Percentiles rank a stretch among this genome's conserved stretches.
phyloP scores from a whole-genome alignment of 2,113 vertebrate genomes.

The Xenopus tropicalis region DNA sequence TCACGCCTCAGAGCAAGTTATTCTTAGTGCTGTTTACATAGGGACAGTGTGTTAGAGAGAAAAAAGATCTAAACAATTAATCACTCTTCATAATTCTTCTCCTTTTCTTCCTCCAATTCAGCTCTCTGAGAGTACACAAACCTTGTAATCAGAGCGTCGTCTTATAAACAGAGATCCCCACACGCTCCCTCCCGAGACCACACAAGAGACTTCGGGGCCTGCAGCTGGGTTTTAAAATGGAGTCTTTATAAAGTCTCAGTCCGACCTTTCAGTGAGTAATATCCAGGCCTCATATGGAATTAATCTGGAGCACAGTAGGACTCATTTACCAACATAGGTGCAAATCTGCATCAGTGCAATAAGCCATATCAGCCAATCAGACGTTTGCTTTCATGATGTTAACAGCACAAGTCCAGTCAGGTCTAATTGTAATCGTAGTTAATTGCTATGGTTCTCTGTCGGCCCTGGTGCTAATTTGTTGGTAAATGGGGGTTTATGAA shows the following conservation, averaged over 20 bases:
- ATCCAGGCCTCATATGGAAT: background rate
- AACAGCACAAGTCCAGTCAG: too few relatives aligned
- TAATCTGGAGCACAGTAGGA: background rate
- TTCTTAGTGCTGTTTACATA: constrained; percentile 40
- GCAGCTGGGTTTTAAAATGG: background rate
- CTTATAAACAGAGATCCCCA: constrained; percentile 39
- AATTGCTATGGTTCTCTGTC: too few relatives aligned
- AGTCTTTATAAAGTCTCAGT: constrained; percentile 10
- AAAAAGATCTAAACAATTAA: constrained; percentile 42
- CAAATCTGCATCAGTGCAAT: too few relatives aligned
- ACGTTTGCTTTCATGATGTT: too few relatives aligned
- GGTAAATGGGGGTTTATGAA: too few relatives aligned
- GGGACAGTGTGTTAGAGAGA: constrained; percentile 36
- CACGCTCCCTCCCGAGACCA: constrained; percentile 26
- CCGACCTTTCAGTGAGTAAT: background rate
- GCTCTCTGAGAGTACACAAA: constrained; percentile 37
- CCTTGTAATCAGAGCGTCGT: constrained; percentile 31
- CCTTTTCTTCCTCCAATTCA: constrained; percentile 16
- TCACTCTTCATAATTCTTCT: constrained; percentile 35
- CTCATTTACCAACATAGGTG: too few relatives aligned
- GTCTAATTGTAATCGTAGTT: too few relatives aligned
- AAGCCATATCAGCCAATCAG: too few relatives aligned
- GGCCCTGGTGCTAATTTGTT: too few relatives aligned
- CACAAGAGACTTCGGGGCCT: constrained; percentile 25
- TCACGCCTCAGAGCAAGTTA: constrained; percentile 32